Evolutionary conservation across 2,797 vertebrate species (phyloP), one percentile per base, ranked within the genome.

Genomic region (Onychomys arenicola): DNA sequence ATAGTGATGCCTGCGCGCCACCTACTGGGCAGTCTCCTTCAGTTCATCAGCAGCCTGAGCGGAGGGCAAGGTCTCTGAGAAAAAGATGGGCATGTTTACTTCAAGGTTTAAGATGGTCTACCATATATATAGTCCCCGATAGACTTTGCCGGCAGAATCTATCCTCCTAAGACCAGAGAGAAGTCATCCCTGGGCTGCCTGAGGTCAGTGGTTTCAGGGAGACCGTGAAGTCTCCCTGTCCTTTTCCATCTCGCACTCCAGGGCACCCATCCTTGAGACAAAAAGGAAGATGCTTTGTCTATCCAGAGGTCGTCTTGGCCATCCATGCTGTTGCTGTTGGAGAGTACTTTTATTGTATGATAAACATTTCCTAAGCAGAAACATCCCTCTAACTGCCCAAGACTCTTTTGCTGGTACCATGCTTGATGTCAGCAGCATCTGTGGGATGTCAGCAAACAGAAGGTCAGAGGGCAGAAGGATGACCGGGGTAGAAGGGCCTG

Each of bases 1-100:
- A 92, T 6, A 3, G 96, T 4, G 49, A 97, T 97, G 95, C 84
- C 97, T 1, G 96, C 2, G 95, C 97, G 98, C 98, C 98, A 98
- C 97, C 98, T 98, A 97, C 97, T 96, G 98, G 97, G 37, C 2
- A 57, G 29, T 29, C 67, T 76, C 57, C 16, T 85, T 73, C 87
- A 97, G 71, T 93, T 97, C 96, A 67, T 46, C 80, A n/a, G 52
- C 63, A 43, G 59, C 83, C 52, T 16, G 59, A 63, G 13, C 6
- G 3, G 43, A 34, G 23, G 23, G 37, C 27, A 0, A 71, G 34
- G 34, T 73, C 77, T 6, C 67, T 55, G 61, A 19, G 61, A 69
- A 49, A 71, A 40, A 25, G 52, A 88, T 34, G 49, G 27, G 25
- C 1, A 57, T 16, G 6, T 43, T 9, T 11, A 19, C 52, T 46